Percentiles rank a stretch among this genome's conserved stretches.
Evolutionary conservation across 2,888 invertebrate genomes (phyloP).

Genomic region (Lasiommata megera): DNA sequence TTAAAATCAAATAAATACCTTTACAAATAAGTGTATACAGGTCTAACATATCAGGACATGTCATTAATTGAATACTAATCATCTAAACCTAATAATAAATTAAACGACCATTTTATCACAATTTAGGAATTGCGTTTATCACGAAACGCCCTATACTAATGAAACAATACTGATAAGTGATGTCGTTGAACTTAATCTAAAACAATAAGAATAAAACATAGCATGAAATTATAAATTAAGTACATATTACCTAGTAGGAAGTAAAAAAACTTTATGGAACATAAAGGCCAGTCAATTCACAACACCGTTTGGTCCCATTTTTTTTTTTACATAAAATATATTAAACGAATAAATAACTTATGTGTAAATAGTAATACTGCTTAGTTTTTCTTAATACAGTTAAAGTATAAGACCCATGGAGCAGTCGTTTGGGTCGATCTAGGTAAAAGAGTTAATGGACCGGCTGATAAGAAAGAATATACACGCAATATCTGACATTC

Average conservation of each 20-base stretch:
- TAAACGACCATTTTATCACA: slow-evolving; percentile 71
- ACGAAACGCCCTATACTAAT: slow-evolving; percentile 47
- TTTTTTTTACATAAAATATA: slow-evolving; percentile 32
- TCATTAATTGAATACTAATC: slow-evolving; percentile 21
- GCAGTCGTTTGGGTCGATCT: slow-evolving; percentile 43
- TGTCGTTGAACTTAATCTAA: slow-evolving; percentile 37
- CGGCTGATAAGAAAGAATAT: too few relatives aligned
- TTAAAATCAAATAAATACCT: too few relatives aligned
- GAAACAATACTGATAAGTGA: slow-evolving; percentile 52
- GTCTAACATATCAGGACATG: not conserved
- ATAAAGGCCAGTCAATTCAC: slow-evolving; percentile 46
- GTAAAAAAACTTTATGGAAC: slow-evolving; percentile 25
- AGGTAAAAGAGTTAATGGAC: not conserved
- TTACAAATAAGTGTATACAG: too few relatives aligned
- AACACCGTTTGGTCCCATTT: slow-evolving; percentile 73
- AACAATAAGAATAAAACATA: slow-evolving; percentile 27
- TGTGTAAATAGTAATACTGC: slow-evolving; percentile 64
- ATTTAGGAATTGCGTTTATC: slow-evolving; percentile 70
- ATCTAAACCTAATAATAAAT: slow-evolving; percentile 47
- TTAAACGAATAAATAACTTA: slow-evolving; percentile 62
- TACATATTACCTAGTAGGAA: slow-evolving; percentile 20
- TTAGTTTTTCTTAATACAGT: slow-evolving; percentile 47
- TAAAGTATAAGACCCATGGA: slow-evolving; percentile 51
- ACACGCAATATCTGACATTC: too few relatives aligned
- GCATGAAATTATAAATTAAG: slow-evolving; percentile 28